Percentiles rank a stretch among this genome's conserved stretches.
Evolutionary conservation across 2,113 vertebrate genomes (phyloP).

Genomic region (Nesogale talazaci): DNA sequence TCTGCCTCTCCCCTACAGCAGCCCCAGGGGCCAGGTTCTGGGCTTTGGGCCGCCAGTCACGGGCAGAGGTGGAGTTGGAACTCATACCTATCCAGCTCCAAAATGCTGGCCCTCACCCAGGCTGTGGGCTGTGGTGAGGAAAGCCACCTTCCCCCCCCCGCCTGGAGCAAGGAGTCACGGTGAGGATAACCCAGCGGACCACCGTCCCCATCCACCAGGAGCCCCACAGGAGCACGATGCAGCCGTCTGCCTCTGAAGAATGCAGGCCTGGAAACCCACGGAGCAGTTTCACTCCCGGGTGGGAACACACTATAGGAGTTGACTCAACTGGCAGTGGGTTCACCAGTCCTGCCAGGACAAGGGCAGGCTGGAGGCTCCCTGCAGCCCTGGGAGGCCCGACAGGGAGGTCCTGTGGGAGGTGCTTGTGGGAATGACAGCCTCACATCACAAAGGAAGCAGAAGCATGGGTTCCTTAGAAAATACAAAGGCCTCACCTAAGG

Average conservation of each 20-base stretch:
- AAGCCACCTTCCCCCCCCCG: fast-evolving
- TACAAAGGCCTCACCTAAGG: background rate
- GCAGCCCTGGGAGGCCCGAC: too few species aligned
- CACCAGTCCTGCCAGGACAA: background rate
- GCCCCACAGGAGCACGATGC: background rate
- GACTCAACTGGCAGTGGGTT: background rate
- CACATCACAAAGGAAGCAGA: background rate
- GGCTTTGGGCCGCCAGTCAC: background rate
- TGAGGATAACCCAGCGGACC: too few species aligned
- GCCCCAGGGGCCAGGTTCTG: background rate
- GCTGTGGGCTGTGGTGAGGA: background rate
- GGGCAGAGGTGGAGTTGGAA: background rate
- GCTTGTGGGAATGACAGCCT: background rate
- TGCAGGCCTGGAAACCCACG: background rate
- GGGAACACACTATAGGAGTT: background rate
- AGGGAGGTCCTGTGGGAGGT: background rate
- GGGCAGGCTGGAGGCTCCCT: background rate
- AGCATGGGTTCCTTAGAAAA: background rate
- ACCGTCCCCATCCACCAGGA: background rate
- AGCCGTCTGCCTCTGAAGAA: background rate
- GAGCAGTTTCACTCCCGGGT: background rate
- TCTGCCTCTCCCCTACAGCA: background rate
- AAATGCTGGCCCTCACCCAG: too few species aligned
- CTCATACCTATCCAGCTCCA: background rate
- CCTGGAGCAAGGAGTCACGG: background rate